A percentile compares a stretch with the other conserved stretches of the same genome.
Conservation (phyloP, 2,888 invertebrate species). For the Drosophila quasianomalipes region DNA sequence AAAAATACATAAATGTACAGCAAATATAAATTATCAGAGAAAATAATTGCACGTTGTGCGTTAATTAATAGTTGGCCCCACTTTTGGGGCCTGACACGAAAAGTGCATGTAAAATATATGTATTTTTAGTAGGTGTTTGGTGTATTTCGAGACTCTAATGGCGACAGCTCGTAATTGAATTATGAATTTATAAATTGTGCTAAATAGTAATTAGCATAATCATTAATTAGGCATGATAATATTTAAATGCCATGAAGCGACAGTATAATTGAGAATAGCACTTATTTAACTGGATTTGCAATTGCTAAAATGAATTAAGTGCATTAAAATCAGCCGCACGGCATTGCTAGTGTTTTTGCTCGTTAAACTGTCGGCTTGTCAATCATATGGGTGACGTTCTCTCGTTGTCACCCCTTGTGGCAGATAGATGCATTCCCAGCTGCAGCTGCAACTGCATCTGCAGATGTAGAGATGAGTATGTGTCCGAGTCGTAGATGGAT, state of each 20-base stretch:
- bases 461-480: slow-evolving; percentile 25
- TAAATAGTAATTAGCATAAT: slow-evolving; percentile 34
- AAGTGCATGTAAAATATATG: slow-evolving; percentile 36
- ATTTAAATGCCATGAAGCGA: slow-evolving; percentile 30
- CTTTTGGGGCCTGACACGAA: slow-evolving; percentile 36
- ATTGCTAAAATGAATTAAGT: slow-evolving; percentile 9
- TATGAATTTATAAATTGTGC: slow-evolving; percentile 29
- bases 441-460: slow-evolving; percentile 42
- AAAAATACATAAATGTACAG: slow-evolving; percentile 35
- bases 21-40: slow-evolving; percentile 29
- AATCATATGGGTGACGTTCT: slow-evolving; percentile 55
- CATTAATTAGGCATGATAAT: slow-evolving; percentile 58
- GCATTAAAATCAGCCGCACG: slow-evolving; percentile 3
- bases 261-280: background rate
- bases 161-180: slow-evolving; percentile 64
- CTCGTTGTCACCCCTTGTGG: slow-evolving; percentile 38
- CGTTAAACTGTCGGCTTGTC: slow-evolving; percentile 40
- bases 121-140: slow-evolving; percentile 21
- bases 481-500: slow-evolving; percentile 46
- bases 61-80: slow-evolving; percentile 66
- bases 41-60: slow-evolving; percentile 59
- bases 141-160: slow-evolving; percentile 19
- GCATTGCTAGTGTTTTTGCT: slow-evolving; percentile 3
- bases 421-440: slow-evolving; percentile 14
- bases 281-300: background rate